Evolutionary conservation across 2,888 invertebrate genomes (phyloP), one percentile per base, ranked within the genome.

Genomic region (Muscina levida): DNA sequence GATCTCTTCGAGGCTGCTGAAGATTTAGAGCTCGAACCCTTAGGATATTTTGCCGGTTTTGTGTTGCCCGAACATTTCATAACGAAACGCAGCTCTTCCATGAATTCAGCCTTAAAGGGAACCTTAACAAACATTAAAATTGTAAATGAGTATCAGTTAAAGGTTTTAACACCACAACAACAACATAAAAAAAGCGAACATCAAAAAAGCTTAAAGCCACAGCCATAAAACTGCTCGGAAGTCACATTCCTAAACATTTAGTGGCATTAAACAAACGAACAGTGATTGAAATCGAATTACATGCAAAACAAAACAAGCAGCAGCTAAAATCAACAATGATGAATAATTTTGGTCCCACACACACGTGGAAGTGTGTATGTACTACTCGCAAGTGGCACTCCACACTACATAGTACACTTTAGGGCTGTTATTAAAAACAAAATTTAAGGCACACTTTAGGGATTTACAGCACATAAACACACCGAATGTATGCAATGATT

Each of bases 81-180:
- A 37, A 96, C 92, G 86, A 96, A 96, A 83, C 92, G 93, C 65
- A 96, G 82, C 88, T 96, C 96, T 1, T 93, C 93, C 66, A 92
- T 90, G 26, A 95, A 87, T 87, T 95, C 94, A 57, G 93, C 92
- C 87, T 91, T 93, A 86, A 95, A 95, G n/a, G 94, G 90, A 1
- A 94, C 91, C 93, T 95, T 46, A 13, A 53, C 22, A 53, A 44
- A 13, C n/a, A 44, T n/a, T n/a, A 8, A 22, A 51, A 44, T 15
- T 11, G 1, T 11, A 44, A 39, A 37, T 15, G 13, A 31, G 17
- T 13, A 31, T 31, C 17, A 65, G 5, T 15, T 8, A 42, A 5
- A 31, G 2, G 13, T 8, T n/a, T n/a, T 53, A 53, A 53, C 13
- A 13, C 53, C 2, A 53, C 0, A 53, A 22, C 10, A 13, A 3